Evolutionary conservation across 2,888 invertebrate species (phyloP).

Genomic region (Meloe dianella): DNA sequence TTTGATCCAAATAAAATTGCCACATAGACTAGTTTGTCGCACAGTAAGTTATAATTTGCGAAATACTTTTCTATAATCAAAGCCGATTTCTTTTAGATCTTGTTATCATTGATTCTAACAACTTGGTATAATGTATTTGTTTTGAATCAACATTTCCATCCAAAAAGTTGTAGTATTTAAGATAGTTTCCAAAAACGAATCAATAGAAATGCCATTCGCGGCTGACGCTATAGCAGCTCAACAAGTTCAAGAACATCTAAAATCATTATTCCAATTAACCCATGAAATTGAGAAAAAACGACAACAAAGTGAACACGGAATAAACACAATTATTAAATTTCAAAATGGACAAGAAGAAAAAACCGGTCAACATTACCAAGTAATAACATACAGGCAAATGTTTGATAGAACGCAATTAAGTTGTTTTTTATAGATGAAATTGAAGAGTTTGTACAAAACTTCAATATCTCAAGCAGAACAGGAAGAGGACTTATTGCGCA

Average conservation of each 20-base stretch:
- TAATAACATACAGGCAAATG: slow-evolving; percentile 23
- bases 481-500: slow-evolving; percentile 82
- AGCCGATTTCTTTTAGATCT: slow-evolving; percentile 34
- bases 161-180: slow-evolving; percentile 27
- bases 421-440: slow-evolving; percentile 66
- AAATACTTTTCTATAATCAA: slow-evolving; percentile 7
- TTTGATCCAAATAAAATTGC: slow-evolving; percentile 25
- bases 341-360: slow-evolving; percentile 60
- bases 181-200: slow-evolving; percentile 16
- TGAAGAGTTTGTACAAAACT: slow-evolving; percentile 79
- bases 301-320: slow-evolving; percentile 78
- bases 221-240: slow-evolving; percentile 76
- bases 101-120: slow-evolving; percentile 53
- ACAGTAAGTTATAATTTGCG: slow-evolving; percentile 39
- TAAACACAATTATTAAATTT: slow-evolving; percentile 78
- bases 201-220: slow-evolving; percentile 72
- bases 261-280: slow-evolving; percentile 75
- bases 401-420: background rate
- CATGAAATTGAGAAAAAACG: slow-evolving; percentile 84
- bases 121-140: slow-evolving; percentile 64
- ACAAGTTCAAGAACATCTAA: slow-evolving; percentile 75
- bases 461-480: slow-evolving; percentile 82
- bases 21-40: slow-evolving; percentile 42
- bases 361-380: slow-evolving; percentile 50
- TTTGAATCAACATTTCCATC: slow-evolving; percentile 53